Base-by-base conservation (phyloP, 2,888 invertebrate species). In the Automeris io region DNA sequence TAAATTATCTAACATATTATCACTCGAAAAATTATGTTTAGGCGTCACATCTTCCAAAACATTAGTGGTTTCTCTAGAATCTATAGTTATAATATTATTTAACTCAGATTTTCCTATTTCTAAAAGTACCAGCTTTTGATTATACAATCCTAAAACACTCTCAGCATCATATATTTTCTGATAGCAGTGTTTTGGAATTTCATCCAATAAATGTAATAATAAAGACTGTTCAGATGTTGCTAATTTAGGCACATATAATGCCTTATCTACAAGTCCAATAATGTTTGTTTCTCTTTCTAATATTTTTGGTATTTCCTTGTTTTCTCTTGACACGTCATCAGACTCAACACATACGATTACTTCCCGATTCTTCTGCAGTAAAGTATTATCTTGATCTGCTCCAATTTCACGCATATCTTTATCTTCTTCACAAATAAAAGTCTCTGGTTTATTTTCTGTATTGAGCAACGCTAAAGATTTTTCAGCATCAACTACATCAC, bases 401-500 rank as follows among this genome's bases (percentile, higher is more conserved):
- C 11, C 9, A 12, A 3, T 8, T 7, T 11, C 6, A 11, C 23
- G 11, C 5, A 6, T 7, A 18, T 37, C 5, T 18, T 16, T n/a
- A 8, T 23, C 11, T 8, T 2, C 11, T 7, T 23, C 31, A 32
- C 31, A 13, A 11, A 23, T 11, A n/a, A 6, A 12, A 19, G 19
- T 2, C 6, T 12, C n/a, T 6, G 8, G 11, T 2, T 12, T 24
- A 5, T 34, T n/a, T 5, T 18, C 21, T 8, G 25, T 2, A 2
- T 45, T 45, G 13, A 25, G 37, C 5, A 41, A 19, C n/a, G 54
- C 67, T 12, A 57, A 43, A 13, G 47, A 37, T 39, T 45, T 59
- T 55, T 78, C 77, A 33, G 72, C 70, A 26, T 71, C 66, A 39
- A 35, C 26, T 16, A 73, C 56, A 41, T 77, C 72, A 24, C 69